Evolutionary conservation across 35 echinoderm and acorn worm species (phyloP).

Genomic region (Nesometra sesokonis): DNA sequence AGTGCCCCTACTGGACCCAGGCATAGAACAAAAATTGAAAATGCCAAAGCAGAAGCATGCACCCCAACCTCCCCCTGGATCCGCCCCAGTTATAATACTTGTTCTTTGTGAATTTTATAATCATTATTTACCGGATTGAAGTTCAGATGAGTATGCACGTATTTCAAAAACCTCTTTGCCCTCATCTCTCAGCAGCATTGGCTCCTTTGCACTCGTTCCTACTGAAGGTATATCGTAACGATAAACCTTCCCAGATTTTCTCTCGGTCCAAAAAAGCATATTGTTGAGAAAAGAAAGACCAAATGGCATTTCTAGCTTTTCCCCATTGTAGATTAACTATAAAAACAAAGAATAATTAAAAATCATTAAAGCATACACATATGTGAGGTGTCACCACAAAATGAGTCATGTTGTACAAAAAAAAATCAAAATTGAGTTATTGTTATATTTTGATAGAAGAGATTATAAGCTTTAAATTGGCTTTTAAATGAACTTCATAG

Average conservation of each 20-base stretch:
- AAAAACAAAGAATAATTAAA: neutral
- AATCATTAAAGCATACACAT: neutral
- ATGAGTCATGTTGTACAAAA: too few species aligned
- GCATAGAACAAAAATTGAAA: too few species aligned
- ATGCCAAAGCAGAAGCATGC: too few species aligned
- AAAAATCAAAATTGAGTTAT: too few species aligned
- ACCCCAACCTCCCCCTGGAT: too few species aligned
- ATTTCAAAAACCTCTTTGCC: slow-evolving; percentile 63
- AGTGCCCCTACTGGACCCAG: too few species aligned
- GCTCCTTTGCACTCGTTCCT: neutral
- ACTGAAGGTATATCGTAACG: slow-evolving; percentile 5
- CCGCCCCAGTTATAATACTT: too few species aligned
- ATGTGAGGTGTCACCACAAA: too few species aligned
- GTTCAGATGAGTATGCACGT: slow-evolving; percentile 42
- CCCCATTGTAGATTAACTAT: neutral
- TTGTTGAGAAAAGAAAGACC: slow-evolving; percentile 38
- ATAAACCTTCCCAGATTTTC: slow-evolving; percentile 37
- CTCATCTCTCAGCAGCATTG: neutral
- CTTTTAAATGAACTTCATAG: too few species aligned
- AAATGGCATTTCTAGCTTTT: slow-evolving; percentile 46
- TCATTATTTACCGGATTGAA: slow-evolving; percentile 44
- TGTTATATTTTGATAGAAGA: too few species aligned
- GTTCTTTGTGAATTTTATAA: neutral
- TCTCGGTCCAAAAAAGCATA: slow-evolving; percentile 72
- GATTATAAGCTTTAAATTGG: too few species aligned